A percentile compares a stretch with the other conserved stretches of the same genome.
Conservation (phyloP, 2,888 invertebrate species). For the Pammene aurita region DNA sequence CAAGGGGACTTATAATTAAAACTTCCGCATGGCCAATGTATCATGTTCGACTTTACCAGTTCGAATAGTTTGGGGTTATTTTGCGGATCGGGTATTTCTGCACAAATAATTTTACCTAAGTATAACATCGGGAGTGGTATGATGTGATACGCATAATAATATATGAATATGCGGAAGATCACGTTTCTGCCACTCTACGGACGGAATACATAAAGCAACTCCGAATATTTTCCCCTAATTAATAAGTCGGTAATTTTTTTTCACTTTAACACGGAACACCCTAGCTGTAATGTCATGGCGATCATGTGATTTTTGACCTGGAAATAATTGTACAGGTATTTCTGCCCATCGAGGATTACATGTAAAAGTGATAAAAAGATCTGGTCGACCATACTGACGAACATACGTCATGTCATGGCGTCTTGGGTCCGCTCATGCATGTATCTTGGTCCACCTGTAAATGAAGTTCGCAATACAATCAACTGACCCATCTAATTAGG, state of each 20-base stretch:
- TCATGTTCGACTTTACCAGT: slow-evolving; percentile 11
- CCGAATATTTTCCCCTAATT: slow-evolving; percentile 5
- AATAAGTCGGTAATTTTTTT: background rate
- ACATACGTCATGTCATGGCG: background rate
- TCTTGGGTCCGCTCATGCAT: slow-evolving; percentile 10
- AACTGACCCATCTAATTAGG: slow-evolving; percentile 40
- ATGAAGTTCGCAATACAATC: slow-evolving; percentile 38
- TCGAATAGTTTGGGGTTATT: slow-evolving; percentile 7
- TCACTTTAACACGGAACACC: slow-evolving; percentile 14
- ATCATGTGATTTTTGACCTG: slow-evolving; percentile 21
- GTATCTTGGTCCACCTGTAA: slow-evolving; percentile 9
- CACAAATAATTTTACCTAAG: slow-evolving; percentile 2
- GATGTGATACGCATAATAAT: slow-evolving; percentile 1
- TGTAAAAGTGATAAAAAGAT: slow-evolving; percentile 1
- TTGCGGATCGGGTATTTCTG: slow-evolving; percentile 1
- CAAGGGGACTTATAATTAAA: slow-evolving; percentile 21
- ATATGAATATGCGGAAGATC: slow-evolving; percentile 15
- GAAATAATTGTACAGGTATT: background rate
- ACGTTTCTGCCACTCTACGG: slow-evolving; percentile 20
- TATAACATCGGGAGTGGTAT: slow-evolving; percentile 6
- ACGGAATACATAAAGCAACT: slow-evolving; percentile 17
- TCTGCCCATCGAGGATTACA: background rate
- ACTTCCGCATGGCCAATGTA: slow-evolving; percentile 17
- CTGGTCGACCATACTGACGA: slow-evolving; percentile 17
- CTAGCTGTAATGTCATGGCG: slow-evolving; percentile 17